Conservation (phyloP, 2,797 vertebrate species). For the Glyptemys insculpta region DNA sequence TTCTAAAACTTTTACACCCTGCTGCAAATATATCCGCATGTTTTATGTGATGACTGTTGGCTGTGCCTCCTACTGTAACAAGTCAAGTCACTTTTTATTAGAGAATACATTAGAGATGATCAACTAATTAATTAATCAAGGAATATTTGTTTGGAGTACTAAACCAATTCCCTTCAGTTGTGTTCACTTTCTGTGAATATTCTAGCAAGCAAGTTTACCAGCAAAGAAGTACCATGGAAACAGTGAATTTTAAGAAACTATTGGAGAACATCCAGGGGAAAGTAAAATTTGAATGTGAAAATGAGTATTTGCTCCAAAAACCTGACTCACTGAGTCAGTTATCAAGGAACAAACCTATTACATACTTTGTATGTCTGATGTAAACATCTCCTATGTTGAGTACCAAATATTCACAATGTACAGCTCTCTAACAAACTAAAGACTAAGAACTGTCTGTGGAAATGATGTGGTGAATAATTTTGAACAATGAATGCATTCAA, state of each 20-base stretch:
- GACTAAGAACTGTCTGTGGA: too few relatives aligned
- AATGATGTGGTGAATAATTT: too few relatives aligned
- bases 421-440: too few relatives aligned
- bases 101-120: background rate
- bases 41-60: background rate
- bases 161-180: background rate
- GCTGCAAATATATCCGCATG: background rate
- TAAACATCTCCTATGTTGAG: too few relatives aligned
- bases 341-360: too few relatives aligned
- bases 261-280: background rate
- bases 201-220: background rate
- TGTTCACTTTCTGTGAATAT: background rate
- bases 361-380: too few relatives aligned
- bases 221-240: background rate
- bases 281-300: background rate
- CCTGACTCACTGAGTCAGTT: too few relatives aligned
- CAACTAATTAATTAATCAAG: background rate
- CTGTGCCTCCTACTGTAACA: background rate
- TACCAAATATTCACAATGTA: too few relatives aligned
- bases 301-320: too few relatives aligned
- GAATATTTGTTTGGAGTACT: slow-evolving; percentile 6
- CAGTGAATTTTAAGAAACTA: background rate
- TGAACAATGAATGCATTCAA: too few relatives aligned
- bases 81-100: background rate
- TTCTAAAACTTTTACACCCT: background rate